phyloP scores from a whole-genome alignment of 1,140 invertebrate species.

The Drosophila rufa region DNA sequence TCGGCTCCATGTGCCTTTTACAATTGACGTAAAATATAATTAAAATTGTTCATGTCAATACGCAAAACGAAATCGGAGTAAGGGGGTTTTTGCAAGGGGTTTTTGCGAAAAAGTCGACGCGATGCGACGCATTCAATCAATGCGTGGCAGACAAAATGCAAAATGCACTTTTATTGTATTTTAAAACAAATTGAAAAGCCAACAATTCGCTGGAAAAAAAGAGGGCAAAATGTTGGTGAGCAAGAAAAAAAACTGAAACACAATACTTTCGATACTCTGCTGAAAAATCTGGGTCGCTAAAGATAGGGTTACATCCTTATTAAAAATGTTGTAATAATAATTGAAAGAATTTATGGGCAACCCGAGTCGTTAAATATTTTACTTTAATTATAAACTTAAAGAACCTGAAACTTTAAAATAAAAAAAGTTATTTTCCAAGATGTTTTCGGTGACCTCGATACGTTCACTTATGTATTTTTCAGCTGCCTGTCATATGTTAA shows the following conservation, averaged over 20 bases:
- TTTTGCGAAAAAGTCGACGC: slow-evolving; percentile 19
- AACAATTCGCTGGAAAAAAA: slow-evolving; percentile 51
- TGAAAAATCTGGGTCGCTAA: neutral
- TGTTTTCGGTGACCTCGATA: slow-evolving; percentile 30
- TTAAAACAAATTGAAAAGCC: slow-evolving; percentile 82
- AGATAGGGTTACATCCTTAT: neutral
- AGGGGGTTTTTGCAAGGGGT: slow-evolving; percentile 1
- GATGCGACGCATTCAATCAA: slow-evolving; percentile 77
- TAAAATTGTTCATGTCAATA: slow-evolving; percentile 75
- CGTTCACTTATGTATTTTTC: neutral
- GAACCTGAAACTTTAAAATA: too few species aligned
- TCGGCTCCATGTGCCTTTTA: slow-evolving; percentile 60
- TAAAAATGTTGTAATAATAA: neutral
- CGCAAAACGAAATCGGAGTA: slow-evolving; percentile 45
- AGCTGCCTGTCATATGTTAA: slow-evolving; percentile 15
- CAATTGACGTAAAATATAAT: slow-evolving; percentile 83
- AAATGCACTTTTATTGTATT: slow-evolving; percentile 82
- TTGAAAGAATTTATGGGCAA: too few species aligned
- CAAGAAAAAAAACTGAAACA: slow-evolving; percentile 13
- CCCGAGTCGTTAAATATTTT: too few species aligned
- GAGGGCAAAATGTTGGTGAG: slow-evolving; percentile 14
- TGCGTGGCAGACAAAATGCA: slow-evolving; percentile 77
- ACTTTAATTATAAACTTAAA: too few species aligned
- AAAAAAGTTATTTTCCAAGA: slow-evolving; percentile 2
- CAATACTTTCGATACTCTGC: slow-evolving; percentile 35